A percentile compares a stretch with the other conserved stretches of the same genome.
Evolutionary conservation across 2,797 vertebrate genomes (phyloP).

Genomic region (Acanthurus lineatus): DNA sequence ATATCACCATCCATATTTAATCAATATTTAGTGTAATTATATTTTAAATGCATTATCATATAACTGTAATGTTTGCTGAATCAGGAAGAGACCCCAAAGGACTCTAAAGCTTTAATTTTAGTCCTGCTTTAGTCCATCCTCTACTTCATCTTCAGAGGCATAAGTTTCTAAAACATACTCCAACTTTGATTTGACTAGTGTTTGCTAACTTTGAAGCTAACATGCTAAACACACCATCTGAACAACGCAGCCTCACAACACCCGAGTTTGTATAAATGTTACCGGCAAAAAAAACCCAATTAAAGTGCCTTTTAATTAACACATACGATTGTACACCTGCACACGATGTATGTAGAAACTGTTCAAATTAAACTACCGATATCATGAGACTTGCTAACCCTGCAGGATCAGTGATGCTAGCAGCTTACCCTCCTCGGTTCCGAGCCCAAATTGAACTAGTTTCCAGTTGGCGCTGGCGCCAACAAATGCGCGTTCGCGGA

Average conservation of each 20-base stretch:
- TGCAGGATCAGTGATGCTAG: rapidly evolving
- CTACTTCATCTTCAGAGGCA: not conserved
- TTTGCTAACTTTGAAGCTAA: not conserved
- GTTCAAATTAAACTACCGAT: rapidly evolving
- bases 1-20: too few species aligned
- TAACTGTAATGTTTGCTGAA: not conserved
- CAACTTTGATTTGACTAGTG: not conserved
- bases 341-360: too few species aligned
- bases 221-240: not conserved
- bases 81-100: not conserved
- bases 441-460: conserved; percentile 14
- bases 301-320: not conserved
- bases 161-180: not conserved
- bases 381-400: not conserved
- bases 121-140: too few species aligned
- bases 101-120: too few species aligned
- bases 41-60: not conserved
- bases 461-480: conserved; percentile 55
- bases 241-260: not conserved
- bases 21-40: not conserved
- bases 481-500: not conserved
- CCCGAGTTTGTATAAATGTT: not conserved
- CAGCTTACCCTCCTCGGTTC: conserved; percentile 21
- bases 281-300: not conserved
- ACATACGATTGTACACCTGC: rapidly evolving